Conservation (phyloP, 2,797 vertebrate genomes). For the Sebastes minor region DNA sequence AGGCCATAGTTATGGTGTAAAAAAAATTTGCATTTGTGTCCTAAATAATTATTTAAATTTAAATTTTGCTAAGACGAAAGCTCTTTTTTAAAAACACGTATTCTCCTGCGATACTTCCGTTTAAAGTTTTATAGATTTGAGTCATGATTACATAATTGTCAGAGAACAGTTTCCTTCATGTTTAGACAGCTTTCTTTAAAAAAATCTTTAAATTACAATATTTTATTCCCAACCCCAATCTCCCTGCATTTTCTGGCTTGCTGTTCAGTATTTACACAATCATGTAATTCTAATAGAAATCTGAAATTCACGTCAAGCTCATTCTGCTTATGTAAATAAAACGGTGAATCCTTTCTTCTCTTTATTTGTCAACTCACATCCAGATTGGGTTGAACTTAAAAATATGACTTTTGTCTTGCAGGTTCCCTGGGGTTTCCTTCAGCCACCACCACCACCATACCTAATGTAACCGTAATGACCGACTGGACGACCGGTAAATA, state of each 20-base stretch:
- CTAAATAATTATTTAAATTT: neutral
- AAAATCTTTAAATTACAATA: neutral
- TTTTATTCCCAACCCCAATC: neutral
- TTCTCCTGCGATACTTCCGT: neutral
- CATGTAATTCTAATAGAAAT: neutral
- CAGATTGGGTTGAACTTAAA: neutral
- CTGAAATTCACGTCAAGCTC: neutral
- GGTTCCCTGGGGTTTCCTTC: slow-evolving; percentile 56
- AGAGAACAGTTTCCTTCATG: neutral
- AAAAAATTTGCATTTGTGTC: neutral
- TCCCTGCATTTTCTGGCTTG: neutral
- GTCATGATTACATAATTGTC: neutral
- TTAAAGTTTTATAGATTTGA: neutral
- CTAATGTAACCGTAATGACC: accelerated
- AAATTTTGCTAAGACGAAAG: neutral
- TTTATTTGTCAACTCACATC: neutral
- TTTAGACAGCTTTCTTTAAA: neutral
- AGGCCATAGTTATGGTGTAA: neutral
- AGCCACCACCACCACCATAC: neutral
- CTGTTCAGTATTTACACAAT: neutral
- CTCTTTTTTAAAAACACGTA: neutral
- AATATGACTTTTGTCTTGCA: slow-evolving; percentile 2
- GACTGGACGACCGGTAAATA: slow-evolving; percentile 31
- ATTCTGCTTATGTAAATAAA: neutral
- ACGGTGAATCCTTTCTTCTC: neutral